Evolutionary conservation across 2,797 vertebrate genomes (phyloP).

Genomic region (Streptopelia turtur): DNA sequence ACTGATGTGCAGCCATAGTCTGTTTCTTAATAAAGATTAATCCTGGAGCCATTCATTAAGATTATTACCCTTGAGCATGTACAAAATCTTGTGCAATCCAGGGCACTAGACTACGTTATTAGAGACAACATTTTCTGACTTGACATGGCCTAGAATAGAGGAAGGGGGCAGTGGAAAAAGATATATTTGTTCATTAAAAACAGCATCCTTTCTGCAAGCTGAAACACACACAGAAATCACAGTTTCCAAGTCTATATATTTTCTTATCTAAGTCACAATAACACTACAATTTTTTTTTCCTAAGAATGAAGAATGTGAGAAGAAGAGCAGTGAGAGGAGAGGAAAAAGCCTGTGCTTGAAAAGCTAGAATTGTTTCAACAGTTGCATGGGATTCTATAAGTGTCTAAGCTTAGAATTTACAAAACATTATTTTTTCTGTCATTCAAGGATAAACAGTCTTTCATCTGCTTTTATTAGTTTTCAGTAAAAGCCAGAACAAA

Average conservation of each 20-base stretch:
- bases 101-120: neutral
- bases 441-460: neutral
- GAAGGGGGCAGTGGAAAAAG: neutral
- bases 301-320: neutral
- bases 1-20: neutral
- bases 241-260: neutral
- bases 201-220: neutral
- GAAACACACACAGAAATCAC: neutral
- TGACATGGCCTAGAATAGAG: neutral
- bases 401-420: neutral
- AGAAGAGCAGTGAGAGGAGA: neutral
- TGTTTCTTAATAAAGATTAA: neutral
- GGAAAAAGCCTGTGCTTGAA: neutral
- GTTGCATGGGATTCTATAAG: neutral
- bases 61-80: neutral
- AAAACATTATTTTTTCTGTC: neutral
- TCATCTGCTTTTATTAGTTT: neutral
- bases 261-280: neutral
- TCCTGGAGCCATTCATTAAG: neutral
- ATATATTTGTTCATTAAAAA: neutral
- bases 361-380: neutral
- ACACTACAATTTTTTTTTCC: fast-evolving
- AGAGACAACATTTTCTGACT: neutral
- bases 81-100: neutral
- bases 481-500: neutral